phyloP scores from a whole-genome alignment of 2,888 invertebrate genomes.

The Cerceris ruficornis region DNA sequence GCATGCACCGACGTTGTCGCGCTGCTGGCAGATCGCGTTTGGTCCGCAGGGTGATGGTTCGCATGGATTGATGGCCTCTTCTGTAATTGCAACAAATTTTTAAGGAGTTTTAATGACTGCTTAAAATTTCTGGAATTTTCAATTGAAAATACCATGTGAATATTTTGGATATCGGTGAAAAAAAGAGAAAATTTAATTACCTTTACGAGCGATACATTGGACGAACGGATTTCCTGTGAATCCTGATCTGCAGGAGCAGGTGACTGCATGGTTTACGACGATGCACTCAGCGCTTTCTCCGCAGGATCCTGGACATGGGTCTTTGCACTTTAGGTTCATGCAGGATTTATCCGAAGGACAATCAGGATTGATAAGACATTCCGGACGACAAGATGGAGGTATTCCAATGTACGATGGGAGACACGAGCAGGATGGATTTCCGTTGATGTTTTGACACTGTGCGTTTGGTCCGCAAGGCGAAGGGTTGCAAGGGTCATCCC shows the following conservation, averaged over 20 bases:
- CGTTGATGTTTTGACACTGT: slow-evolving; percentile 86
- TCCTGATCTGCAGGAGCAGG: slow-evolving; percentile 89
- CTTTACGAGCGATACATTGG: slow-evolving; percentile 86
- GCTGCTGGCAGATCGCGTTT: slow-evolving; percentile 90
- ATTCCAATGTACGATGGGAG: slow-evolving; percentile 89
- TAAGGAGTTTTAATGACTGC: neutral
- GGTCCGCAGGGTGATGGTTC: slow-evolving; percentile 94
- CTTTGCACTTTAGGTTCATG: slow-evolving; percentile 90
- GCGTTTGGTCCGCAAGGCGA: slow-evolving; percentile 93
- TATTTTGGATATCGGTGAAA: too few species aligned
- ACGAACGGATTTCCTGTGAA: slow-evolving; percentile 92
- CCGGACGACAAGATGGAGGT: slow-evolving; percentile 92
- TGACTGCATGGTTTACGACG: slow-evolving; percentile 90
- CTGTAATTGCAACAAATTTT: slow-evolving; percentile 77
- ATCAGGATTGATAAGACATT: slow-evolving; percentile 91
- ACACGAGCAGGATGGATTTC: slow-evolving; percentile 89
- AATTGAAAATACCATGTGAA: too few species aligned
- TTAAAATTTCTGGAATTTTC: too few species aligned
- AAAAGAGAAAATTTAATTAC: slow-evolving; percentile 72
- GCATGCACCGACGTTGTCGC: slow-evolving; percentile 91
- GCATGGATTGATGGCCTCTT: slow-evolving; percentile 87
- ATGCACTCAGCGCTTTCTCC: slow-evolving; percentile 91
- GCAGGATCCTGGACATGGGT: slow-evolving; percentile 92
- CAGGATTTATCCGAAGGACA: slow-evolving; percentile 91
- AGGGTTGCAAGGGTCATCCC: slow-evolving; percentile 87